Conservation (phyloP, 2,888 invertebrate species). For the Xestia c-nigrum region DNA sequence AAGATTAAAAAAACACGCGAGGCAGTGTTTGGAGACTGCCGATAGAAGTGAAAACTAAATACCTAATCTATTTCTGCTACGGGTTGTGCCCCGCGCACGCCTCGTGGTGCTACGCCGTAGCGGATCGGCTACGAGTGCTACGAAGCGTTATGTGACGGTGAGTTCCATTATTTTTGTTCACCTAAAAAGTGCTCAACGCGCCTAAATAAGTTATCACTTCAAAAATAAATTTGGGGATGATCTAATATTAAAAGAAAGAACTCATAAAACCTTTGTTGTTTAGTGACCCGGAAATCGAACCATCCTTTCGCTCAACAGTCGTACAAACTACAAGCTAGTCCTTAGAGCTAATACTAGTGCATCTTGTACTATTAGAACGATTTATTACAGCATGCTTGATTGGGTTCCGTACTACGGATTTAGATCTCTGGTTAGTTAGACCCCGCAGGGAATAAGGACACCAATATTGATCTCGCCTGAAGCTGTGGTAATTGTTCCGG, state of each 20-base stretch:
- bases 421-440: background rate
- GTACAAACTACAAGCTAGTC: background rate
- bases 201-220: too few species aligned
- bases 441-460: slow-evolving; percentile 3
- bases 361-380: slow-evolving; percentile 24
- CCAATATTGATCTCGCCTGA: slow-evolving; percentile 27
- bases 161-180: too few species aligned
- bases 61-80: too few species aligned
- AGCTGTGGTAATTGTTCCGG: slow-evolving; percentile 7
- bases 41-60: too few species aligned
- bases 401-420: slow-evolving; percentile 9
- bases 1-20: too few species aligned
- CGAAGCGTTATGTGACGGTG: too few species aligned
- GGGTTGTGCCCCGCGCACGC: too few species aligned
- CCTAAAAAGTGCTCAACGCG: too few species aligned
- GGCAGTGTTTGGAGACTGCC: too few species aligned
- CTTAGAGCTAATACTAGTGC: background rate
- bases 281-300: background rate
- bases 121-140: too few species aligned
- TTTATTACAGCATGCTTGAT: slow-evolving; percentile 30
- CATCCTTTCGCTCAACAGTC: background rate
- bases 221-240: background rate
- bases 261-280: background rate
- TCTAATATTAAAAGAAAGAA: background rate
- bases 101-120: too few species aligned